Base-by-base conservation (phyloP, 2,113 vertebrate genomes). In the Neofelis nebulosa region DNA sequence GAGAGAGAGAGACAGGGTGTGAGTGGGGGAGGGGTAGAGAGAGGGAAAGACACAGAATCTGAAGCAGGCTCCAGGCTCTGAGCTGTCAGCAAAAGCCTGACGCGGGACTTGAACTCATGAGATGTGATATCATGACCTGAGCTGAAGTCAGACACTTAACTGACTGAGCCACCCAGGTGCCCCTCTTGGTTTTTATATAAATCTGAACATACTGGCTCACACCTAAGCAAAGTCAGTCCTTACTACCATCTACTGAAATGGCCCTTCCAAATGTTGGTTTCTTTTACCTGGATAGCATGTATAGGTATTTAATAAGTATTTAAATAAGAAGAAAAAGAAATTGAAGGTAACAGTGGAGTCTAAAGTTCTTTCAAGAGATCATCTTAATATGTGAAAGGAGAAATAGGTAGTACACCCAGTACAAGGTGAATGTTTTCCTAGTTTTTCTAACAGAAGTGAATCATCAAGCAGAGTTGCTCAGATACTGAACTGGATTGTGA, bases 381-480 rank as follows among this genome's bases (percentile, higher is more conserved):
- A 25, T 23, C 9, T 48, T 55, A 55, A 65, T 74, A 57, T 21
- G 9, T 2, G 23, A 50, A 57, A 74, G 65, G 14, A 83, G 27
- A 87, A 90, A 83, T 1, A 9, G 90, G 41, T 33, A 18, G 36
- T 36, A 52, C 14, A 41, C n/a, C 45, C 16, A 21, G 50, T 23
- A 14, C 16, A 48, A 63, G 50, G 36, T 31, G 31, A 80, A 9
- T n/a, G 76, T 57, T 95, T 92, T 73, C 21, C 31, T 3, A 10
- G 69, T 63, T 89, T 96, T 52, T 36, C 74, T 88, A 36, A 71
- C 27, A 36, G 81, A 81, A 89, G 33, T 55, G 73, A 81, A 45
- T 48, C 91, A 96, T 23, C 73, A 93, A 86, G 89, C 79, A 38
- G 90, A 82, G 83, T 52, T 91, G 68, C 63, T 91, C 61, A 83